Conservation (phyloP, 2,113 vertebrate species). For the Heterotis niloticus region DNA sequence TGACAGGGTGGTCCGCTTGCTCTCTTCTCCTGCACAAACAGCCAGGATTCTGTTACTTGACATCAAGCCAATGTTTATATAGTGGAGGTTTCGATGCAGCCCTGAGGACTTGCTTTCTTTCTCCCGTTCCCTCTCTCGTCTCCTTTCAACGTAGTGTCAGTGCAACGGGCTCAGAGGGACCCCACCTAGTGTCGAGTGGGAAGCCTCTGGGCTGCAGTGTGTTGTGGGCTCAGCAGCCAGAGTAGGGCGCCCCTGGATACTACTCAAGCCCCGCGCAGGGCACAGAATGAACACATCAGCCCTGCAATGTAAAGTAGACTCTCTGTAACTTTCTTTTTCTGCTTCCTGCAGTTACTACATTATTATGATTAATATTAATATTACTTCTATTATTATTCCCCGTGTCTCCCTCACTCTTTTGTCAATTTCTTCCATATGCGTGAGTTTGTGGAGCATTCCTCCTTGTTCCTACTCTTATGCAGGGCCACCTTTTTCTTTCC, state of each 20-base stretch:
- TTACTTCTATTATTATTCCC: conserved; percentile 35
- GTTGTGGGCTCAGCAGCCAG: conserved; percentile 43
- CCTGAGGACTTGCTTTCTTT: conserved; percentile 70
- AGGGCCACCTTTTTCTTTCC: neutral
- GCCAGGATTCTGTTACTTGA: conserved; percentile 86
- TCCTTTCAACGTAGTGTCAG: conserved; percentile 82
- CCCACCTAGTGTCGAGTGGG: conserved; percentile 91
- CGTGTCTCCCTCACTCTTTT: conserved; percentile 46
- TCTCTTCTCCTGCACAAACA: conserved; percentile 76
- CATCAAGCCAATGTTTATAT: conserved; percentile 90
- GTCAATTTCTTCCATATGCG: conserved; percentile 39
- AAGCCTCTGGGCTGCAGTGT: conserved; percentile 58
- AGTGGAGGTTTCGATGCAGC: conserved; percentile 85
- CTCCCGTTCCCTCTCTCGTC: conserved; percentile 45
- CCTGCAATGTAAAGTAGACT: conserved; percentile 66
- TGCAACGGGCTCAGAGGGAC: conserved; percentile 80
- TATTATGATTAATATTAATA: too few species aligned
- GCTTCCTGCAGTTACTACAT: conserved; percentile 36
- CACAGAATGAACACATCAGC: conserved; percentile 55
- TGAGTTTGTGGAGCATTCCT: neutral
- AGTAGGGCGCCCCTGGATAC: conserved; percentile 52
- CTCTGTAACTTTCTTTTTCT: conserved; percentile 49
- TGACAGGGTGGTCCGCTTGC: conserved; percentile 78
- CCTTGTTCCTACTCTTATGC: neutral
- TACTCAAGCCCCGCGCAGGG: conserved; percentile 62